Base-by-base conservation (phyloP, 2,888 invertebrate species). In the Eupithecia subfuscata region DNA sequence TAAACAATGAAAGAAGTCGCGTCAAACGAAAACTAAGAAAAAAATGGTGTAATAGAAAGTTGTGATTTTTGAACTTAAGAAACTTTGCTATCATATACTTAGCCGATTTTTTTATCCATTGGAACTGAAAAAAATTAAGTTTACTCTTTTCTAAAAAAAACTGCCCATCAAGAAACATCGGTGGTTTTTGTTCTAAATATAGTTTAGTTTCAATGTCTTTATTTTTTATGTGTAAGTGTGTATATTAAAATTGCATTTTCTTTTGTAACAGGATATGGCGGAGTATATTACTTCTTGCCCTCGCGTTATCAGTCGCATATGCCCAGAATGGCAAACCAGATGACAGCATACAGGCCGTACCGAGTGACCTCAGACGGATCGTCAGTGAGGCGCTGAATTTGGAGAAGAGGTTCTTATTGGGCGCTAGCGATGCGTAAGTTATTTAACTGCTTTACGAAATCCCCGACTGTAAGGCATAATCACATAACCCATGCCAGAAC, bases 371-470 rank as follows among this genome's bases (percentile, higher is more conserved):
- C 63, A 84, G 94, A 68, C 85, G 95, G 75, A 88, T 89, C 8
- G 94, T 92, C 78, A 94, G 93, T 75, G 95, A 95, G 82, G 95
- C 95, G 11, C 77, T 95, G 25, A 91, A 93, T 37, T 85, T 94
- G 78, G 95, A 95, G 78, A 89, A 91, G 74, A 89, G 94, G 77
- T 93, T 90, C 71, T 81, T 90, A 64, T 85, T 89, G 78, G 93
- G 93, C 70, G 92, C 90, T 80, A 92, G 84, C 82, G 93, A 92
- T 82, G 88, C 87, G 95, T 95, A 85, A 91, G 94, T 91, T 78
- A 40, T 64, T 3, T 52, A 22, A 22, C 12, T 22, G 56, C 22
- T 56, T 56, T 22, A 9, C 8, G n/a, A n/a, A n/a, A 8, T 48
- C 3, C 9, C 22, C 11, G 9, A 52, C 22, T 52, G n/a, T 52